These are phyloP conservation scores for Hypena proboscidalis DNA, from an alignment of 2,888 invertebrate genomes.

Conservation along the genomic window DNA sequence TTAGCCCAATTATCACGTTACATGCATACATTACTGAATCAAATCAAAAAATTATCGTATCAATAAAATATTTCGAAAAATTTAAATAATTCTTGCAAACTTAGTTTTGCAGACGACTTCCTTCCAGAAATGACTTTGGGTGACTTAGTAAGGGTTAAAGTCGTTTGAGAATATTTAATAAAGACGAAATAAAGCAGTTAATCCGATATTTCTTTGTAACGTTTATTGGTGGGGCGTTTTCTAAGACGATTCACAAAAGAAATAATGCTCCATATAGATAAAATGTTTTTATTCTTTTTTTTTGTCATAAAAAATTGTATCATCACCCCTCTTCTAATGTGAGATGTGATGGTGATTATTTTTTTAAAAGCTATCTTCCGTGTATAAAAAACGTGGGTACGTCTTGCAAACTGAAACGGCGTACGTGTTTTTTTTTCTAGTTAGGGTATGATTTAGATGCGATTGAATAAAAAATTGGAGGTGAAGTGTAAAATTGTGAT, in stretches of 20 bases:
- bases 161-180: constrained; percentile 14
- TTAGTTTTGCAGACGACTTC: constrained; percentile 13
- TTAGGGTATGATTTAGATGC: constrained; percentile 51
- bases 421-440: constrained; percentile 26
- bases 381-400: constrained; percentile 76
- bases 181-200: constrained; percentile 17
- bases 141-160: constrained; percentile 32
- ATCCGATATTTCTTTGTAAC: constrained; percentile 24
- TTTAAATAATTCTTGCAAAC: constrained; percentile 21
- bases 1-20: constrained; percentile 40
- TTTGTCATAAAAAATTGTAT: constrained; percentile 39
- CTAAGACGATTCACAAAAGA: constrained; percentile 35
- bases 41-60: constrained; percentile 34
- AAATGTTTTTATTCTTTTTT: constrained; percentile 65
- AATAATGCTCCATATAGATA: constrained; percentile 64
- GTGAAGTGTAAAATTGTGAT: constrained; percentile 29
- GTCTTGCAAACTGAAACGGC: constrained; percentile 30
- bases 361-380: constrained; percentile 51
- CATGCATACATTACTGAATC: constrained; percentile 23
- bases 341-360: constrained; percentile 47
- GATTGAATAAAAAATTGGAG: constrained; percentile 3
- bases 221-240: constrained; percentile 44
- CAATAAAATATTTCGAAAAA: constrained; percentile 26
- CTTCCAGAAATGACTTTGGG: no score
- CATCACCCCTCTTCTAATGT: constrained; percentile 71